These are phyloP conservation scores for Calameuta filiformis DNA, from an alignment of 2,888 invertebrate species.

Conservation along the genomic window DNA sequence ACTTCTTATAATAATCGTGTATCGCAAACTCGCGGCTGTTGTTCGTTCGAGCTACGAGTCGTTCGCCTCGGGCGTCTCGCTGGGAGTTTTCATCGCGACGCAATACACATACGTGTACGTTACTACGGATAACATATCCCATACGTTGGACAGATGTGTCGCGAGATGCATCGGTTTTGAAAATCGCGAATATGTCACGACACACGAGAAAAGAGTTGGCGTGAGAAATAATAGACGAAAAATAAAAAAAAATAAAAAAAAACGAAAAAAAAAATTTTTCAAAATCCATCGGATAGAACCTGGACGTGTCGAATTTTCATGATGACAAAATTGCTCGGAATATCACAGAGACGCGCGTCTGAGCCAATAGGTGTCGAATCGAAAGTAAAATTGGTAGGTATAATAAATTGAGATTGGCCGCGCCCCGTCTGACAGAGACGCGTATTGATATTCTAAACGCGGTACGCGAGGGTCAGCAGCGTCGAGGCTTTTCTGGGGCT, in stretches of 20 bases:
- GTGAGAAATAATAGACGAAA: neutral
- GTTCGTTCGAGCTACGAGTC: neutral
- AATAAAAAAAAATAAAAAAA: neutral
- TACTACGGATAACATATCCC: neutral
- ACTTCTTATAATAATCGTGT: neutral
- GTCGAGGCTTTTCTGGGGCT: neutral
- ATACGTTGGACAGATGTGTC: neutral
- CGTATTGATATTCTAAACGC: slow-evolving; percentile 16
- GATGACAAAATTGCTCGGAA: neutral
- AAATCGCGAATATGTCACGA: neutral
- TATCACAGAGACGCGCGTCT: neutral
- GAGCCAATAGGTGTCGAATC: neutral
- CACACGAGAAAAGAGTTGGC: neutral
- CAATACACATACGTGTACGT: neutral
- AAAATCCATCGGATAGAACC: too few species aligned
- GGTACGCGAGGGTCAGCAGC: neutral
- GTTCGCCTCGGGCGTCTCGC: neutral
- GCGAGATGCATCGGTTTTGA: neutral
- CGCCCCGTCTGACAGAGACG: slow-evolving; percentile 9
- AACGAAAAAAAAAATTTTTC: too few species aligned
- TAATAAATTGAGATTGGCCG: neutral
- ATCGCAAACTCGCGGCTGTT: neutral
- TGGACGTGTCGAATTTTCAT: neutral
- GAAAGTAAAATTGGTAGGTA: neutral
- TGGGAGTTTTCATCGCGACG: neutral